phyloP scores from a whole-genome alignment of 2,888 invertebrate species.

The Drosophila mercatorum region DNA sequence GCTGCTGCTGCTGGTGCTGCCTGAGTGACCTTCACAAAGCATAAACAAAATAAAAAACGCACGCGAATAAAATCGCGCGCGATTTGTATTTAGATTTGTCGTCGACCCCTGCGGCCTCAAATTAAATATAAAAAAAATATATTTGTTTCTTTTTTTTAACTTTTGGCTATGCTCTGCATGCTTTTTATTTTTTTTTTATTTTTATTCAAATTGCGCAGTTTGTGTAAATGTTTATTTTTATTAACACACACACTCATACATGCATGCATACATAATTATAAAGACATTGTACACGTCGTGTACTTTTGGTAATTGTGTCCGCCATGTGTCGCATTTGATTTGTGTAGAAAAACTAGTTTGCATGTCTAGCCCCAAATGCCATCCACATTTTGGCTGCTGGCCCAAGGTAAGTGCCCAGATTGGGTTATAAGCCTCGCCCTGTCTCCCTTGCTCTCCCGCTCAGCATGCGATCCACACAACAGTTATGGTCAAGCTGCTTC shows the following conservation, averaged over 20 bases:
- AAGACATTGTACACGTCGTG: slow-evolving; percentile 39
- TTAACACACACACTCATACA: slow-evolving; percentile 40
- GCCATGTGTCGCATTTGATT: slow-evolving; percentile 59
- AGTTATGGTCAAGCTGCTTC: slow-evolving; percentile 1
- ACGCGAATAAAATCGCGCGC: slow-evolving; percentile 49
- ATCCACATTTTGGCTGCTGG: slow-evolving; percentile 41
- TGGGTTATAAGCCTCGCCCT: slow-evolving; percentile 20
- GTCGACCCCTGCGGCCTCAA: slow-evolving; percentile 50
- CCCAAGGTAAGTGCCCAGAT: slow-evolving; percentile 29
- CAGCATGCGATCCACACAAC: slow-evolving; percentile 11
- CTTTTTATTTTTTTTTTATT: slow-evolving; percentile 3
- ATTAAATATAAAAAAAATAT: slow-evolving; percentile 9
- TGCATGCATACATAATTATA: slow-evolving; percentile 38
- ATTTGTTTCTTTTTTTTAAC: slow-evolving; percentile 10
- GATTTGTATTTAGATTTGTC: slow-evolving; percentile 49
- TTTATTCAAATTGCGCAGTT: slow-evolving; percentile 52
- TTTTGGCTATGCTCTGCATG: slow-evolving; percentile 47
- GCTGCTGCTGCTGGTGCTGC: slow-evolving; percentile 1
- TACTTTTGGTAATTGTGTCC: slow-evolving; percentile 67
- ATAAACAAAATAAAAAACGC: slow-evolving; percentile 32
- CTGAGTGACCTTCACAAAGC: slow-evolving; percentile 46
- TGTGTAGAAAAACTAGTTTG: slow-evolving; percentile 49
- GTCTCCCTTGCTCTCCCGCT: background rate
- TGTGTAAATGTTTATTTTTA: slow-evolving; percentile 58
- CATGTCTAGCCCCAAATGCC: slow-evolving; percentile 42